Evolutionary conservation across 2,113 vertebrate genomes (phyloP).

Genomic region (Caracal caracal): DNA sequence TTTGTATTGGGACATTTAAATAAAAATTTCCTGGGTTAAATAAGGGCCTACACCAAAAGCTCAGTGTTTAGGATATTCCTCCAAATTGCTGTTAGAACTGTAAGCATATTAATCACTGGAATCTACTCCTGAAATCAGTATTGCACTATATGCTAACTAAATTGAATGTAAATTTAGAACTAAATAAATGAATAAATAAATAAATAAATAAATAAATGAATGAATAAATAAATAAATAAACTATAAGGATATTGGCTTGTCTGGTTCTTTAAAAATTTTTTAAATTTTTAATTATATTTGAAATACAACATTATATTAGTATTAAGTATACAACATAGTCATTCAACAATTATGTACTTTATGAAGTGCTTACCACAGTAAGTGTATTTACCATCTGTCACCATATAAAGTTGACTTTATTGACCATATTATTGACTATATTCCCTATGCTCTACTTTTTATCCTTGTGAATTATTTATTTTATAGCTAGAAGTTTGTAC

Average conservation of each 20-base stretch:
- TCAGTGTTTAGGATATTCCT: neutral
- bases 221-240: neutral
- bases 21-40: neutral
- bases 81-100: neutral
- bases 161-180: too few relatives aligned
- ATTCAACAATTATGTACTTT: neutral
- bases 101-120: neutral
- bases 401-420: neutral
- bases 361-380: neutral
- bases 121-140: too few relatives aligned
- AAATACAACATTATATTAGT: neutral
- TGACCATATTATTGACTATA: neutral
- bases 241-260: neutral
- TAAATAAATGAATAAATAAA: too few relatives aligned
- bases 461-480: neutral
- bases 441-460: neutral
- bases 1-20: constrained; percentile 26
- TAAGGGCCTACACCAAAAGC: neutral
- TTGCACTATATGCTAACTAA: too few relatives aligned
- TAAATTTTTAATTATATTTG: neutral
- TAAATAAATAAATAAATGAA: too few relatives aligned
- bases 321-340: neutral
- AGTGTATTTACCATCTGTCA: neutral
- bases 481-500: neutral
- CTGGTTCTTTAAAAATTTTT: neutral